Percentiles rank a stretch among this genome's conserved stretches.
These are phyloP conservation scores for Hucho hucho DNA, from an alignment of 2,113 vertebrate genomes.

Conservation along the genomic window DNA sequence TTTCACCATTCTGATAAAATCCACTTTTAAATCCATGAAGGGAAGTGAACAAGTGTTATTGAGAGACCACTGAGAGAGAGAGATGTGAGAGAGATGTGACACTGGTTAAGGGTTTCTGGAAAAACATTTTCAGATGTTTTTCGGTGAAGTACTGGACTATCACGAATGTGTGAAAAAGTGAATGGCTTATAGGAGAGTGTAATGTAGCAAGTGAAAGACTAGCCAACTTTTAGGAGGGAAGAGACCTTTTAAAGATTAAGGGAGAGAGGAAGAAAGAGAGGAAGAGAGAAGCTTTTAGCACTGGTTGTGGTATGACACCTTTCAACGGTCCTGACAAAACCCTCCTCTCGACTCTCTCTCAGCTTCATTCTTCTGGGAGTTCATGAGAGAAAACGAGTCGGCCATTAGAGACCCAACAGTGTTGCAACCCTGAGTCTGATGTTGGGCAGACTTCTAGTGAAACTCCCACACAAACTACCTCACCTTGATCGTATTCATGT, in stretches of 20 bases:
- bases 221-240: conserved; percentile 21
- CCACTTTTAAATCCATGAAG: no score
- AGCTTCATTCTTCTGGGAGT: conserved; percentile 24
- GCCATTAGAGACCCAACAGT: conserved; percentile 13
- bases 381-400: conserved; percentile 25
- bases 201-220: neutral
- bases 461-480: neutral
- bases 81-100: no score
- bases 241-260: neutral
- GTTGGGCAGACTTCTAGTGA: neutral
- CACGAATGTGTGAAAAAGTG: neutral
- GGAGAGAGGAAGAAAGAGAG: neutral
- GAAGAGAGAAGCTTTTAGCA: conserved; percentile 30
- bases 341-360: conserved; percentile 5
- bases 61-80: no score
- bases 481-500: no score
- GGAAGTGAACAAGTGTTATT: no score
- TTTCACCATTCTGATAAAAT: no score
- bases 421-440: neutral
- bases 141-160: neutral
- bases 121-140: no score
- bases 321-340: conserved; percentile 24
- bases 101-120: no score
- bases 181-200: neutral
- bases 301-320: conserved; percentile 42